phyloP scores from a whole-genome alignment of 2,113 vertebrate genomes.

The Syrrhaptes paradoxus region DNA sequence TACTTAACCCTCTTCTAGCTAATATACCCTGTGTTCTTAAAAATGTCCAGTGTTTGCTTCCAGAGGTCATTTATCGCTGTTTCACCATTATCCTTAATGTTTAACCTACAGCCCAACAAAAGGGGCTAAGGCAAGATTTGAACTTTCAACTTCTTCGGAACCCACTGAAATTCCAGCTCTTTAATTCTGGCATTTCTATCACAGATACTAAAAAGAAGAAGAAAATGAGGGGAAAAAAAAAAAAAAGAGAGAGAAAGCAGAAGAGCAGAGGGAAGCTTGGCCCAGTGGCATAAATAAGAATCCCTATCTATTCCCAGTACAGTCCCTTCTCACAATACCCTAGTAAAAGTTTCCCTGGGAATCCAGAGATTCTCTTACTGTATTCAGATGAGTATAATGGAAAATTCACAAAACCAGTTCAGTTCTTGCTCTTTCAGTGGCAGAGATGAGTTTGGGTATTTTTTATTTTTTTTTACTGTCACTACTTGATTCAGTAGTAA shows the following conservation, averaged over 20 bases:
- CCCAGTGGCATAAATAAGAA: background rate
- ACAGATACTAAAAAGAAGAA: background rate
- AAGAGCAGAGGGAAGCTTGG: background rate
- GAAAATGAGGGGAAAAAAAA: background rate
- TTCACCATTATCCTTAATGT: background rate
- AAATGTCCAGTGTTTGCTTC: background rate
- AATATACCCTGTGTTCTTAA: background rate
- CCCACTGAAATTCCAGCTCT: background rate
- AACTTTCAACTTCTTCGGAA: background rate
- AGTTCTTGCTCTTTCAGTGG: background rate
- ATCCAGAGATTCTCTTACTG: background rate
- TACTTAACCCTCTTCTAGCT: background rate
- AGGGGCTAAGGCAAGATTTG: background rate
- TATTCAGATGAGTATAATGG: background rate
- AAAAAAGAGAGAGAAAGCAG: background rate
- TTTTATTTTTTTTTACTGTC: background rate
- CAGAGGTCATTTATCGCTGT: background rate
- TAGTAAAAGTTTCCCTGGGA: background rate
- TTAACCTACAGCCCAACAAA: background rate
- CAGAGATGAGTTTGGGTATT: background rate
- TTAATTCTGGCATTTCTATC: background rate
- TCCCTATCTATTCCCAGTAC: background rate
- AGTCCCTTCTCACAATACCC: background rate
- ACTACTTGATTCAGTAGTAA: slow-evolving; percentile 7
- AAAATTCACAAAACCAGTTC: background rate